These are phyloP conservation scores for Syngnathus scovelli DNA, from an alignment of 2,113 vertebrate species.

Conservation along the genomic window DNA sequence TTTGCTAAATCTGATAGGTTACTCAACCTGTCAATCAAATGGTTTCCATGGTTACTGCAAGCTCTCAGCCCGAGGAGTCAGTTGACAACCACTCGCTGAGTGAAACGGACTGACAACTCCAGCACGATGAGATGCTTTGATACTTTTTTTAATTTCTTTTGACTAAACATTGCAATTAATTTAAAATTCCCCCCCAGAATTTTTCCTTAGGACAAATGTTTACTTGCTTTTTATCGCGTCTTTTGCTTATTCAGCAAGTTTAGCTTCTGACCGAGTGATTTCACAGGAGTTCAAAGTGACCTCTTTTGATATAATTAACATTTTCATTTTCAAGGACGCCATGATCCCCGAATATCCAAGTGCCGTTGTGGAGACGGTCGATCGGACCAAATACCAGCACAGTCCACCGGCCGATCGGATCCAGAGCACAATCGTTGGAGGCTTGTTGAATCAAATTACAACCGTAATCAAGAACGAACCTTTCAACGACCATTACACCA, in stretches of 20 bases:
- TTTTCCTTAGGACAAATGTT: background rate
- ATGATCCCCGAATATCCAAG: constrained; percentile 64
- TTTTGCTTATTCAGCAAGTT: background rate
- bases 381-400: constrained; percentile 23
- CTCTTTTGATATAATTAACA: background rate
- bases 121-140: background rate
- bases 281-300: background rate
- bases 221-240: background rate
- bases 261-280: background rate
- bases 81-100: background rate
- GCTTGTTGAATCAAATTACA: constrained; percentile 59
- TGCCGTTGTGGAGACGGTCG: constrained; percentile 38
- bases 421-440: constrained; percentile 36
- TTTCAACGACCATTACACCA: constrained; percentile 65
- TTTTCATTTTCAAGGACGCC: constrained; percentile 14
- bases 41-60: constrained; percentile 9
- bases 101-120: background rate
- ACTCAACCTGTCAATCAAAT: background rate
- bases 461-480: constrained; percentile 55
- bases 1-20: background rate
- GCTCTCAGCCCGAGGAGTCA: background rate
- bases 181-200: background rate
- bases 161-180: background rate
- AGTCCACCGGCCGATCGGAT: constrained; percentile 33
- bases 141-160: no score